Evolutionary conservation across 2,888 invertebrate genomes (phyloP), one percentile per base, ranked within the genome.

Genomic region (Heteromyza rotundicornis): DNA sequence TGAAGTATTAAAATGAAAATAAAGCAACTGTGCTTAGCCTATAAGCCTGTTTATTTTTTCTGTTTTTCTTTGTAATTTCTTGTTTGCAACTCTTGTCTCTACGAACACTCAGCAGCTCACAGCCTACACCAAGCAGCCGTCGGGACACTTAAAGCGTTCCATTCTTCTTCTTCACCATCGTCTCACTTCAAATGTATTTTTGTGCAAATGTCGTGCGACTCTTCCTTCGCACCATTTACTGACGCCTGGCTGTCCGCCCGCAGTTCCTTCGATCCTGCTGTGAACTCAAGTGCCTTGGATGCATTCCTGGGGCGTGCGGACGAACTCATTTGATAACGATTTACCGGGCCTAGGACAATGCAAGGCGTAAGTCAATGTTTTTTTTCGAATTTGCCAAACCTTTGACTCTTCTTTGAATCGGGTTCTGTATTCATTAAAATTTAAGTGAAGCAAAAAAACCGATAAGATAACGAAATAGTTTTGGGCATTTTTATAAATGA

Each of bases 201-300:
- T 59, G 52, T 59, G 58, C 58, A 59, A 59, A 59, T 44, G 52
- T 59, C 52, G 58, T 52, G 19, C 58, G 58, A 32, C 49, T 17
- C 49, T 40, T 19, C 44, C 44, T n/a, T 17, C 16, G 17, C 53
- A 8, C 24, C 24, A 51, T 40, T 57, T 51, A 51, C 35, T 27
- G 50, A n/a, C 35, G 57, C 35, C 40, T 3, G 40, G 10, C n/a
- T n/a, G 40, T 14, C 10, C 40, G 50, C n/a, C 35, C 23, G 17
- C 35, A 36, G 22, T 20, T 14, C 40, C 8, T n/a, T n/a, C 3
- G n/a, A 17, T 19, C 58, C 51, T 10, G 58, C 58, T 59, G 58
- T 23, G 58, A 27, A 3, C 24, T 59, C 58, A 59, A 59, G 58
- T 59, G 40, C 52, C 40, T 36, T 10, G 49, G 32, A 35, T 57